Evolutionary conservation across 2,888 invertebrate species (phyloP), one percentile per base, ranked within the genome.

Genomic region (Anodontia alba): DNA sequence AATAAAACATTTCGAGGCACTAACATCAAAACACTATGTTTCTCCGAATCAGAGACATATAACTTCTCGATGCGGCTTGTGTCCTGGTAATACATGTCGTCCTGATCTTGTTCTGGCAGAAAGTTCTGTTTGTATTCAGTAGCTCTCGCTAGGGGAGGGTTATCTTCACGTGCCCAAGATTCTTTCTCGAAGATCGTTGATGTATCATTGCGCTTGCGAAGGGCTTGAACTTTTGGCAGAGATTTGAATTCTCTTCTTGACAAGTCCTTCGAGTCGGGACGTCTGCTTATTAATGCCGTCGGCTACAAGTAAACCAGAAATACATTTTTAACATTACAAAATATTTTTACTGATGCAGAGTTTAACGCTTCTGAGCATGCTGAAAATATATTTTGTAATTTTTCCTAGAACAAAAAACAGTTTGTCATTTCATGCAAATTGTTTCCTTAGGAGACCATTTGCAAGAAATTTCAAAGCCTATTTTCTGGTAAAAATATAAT

Each of bases 111-210:
- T 15, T 51, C 66, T 0, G 76, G 73, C 29, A 72, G 75, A 73
- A 76, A 84, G 31, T 82, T 78, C 10, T 80, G 77, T 66, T 80
- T 81, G 29, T 83, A 86, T 70, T 82, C 79, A 3, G 81, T 85
- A 3, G 81, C 87, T 23, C 67, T 54, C 26, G 83, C 81, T 78
- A 85, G 49, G 26, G 73, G 57, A 20, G 83, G 83, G 12, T 76
- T 57, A 26, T 81, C 77, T 5, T 54, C 67, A 15, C 74, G 46
- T 17, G 89, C 90, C 91, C 91, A 90, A 0, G 86, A 69, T 73
- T 91, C 91, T 0, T 86, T 83, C 74, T 91, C 91, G 70, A 91
- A 91, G 62, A 91, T 89, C 42, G 91, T 91, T 36, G 91, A 91
- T 76, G 85, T 84, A 72, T 88, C 84, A 78, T 89, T 90, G 71